A percentile compares a stretch with the other conserved stretches of the same genome.
Evolutionary conservation across 2,113 vertebrate genomes (phyloP).

Genomic region (Hippopotamus amphibius): DNA sequence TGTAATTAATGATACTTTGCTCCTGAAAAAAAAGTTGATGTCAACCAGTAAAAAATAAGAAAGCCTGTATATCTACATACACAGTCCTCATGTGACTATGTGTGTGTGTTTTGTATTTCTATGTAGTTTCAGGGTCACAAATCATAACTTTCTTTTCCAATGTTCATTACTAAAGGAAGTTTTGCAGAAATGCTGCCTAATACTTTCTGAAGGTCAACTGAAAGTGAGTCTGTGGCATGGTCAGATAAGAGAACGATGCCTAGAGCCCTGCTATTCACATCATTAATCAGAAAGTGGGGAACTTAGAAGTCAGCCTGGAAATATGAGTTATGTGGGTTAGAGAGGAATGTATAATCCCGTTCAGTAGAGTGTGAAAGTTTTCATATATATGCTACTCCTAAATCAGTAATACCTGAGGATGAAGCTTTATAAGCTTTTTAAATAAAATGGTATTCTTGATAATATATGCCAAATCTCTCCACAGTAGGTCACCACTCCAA

Average conservation of each 20-base stretch:
- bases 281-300: slow-evolving; percentile 78
- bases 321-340: slow-evolving; percentile 71
- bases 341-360: slow-evolving; percentile 69
- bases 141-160: slow-evolving; percentile 37
- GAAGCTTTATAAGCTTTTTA: slow-evolving; percentile 69
- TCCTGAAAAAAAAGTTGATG: slow-evolving; percentile 1
- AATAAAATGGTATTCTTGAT: slow-evolving; percentile 69
- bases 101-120: background rate
- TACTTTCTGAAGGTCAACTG: slow-evolving; percentile 71
- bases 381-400: slow-evolving; percentile 73
- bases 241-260: slow-evolving; percentile 67
- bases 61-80: background rate
- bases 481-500: slow-evolving; percentile 65
- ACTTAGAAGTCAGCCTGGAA: slow-evolving; percentile 63
- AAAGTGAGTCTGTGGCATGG: slow-evolving; percentile 67
- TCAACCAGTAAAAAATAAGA: background rate
- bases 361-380: slow-evolving; percentile 79
- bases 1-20: slow-evolving; percentile 40
- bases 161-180: slow-evolving; percentile 29
- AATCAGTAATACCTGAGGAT: slow-evolving; percentile 72
- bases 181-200: slow-evolving; percentile 39
- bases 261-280: slow-evolving; percentile 64
- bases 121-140: slow-evolving; percentile 30
- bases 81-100: background rate
- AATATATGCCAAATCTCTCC: slow-evolving; percentile 69